These are phyloP conservation scores for Brachionus rubens DNA, from an alignment of 1,140 invertebrate genomes.

Conservation along the genomic window DNA sequence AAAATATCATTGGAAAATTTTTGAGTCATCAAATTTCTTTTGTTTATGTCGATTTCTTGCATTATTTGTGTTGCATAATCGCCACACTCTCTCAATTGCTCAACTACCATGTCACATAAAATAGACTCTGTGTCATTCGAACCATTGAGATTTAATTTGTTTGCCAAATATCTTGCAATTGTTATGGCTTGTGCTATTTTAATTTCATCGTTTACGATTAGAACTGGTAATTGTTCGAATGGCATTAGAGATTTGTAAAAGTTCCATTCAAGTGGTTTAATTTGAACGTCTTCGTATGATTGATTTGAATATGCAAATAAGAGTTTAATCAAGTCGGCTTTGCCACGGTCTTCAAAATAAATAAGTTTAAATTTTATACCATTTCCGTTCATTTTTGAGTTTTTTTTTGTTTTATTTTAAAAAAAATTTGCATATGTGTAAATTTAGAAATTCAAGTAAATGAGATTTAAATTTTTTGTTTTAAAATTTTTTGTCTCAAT, in stretches of 20 bases:
- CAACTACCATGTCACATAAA: slow-evolving; percentile 38
- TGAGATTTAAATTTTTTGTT: too few species aligned
- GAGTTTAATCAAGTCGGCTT: slow-evolving; percentile 20
- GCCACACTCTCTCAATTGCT: slow-evolving; percentile 29
- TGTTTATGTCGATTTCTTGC: slow-evolving; percentile 16
- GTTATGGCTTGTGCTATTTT: slow-evolving; percentile 11
- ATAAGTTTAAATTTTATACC: slow-evolving; percentile 2
- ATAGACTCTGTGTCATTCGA: background rate
- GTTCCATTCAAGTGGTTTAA: slow-evolving; percentile 30
- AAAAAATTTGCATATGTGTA: slow-evolving; percentile 2
- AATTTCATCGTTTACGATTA: background rate
- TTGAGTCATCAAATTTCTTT: background rate
- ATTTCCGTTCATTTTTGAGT: slow-evolving; percentile 32
- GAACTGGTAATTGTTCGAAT: slow-evolving; percentile 26
- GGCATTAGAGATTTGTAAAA: slow-evolving; percentile 16
- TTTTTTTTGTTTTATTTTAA: background rate
- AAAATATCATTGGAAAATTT: slow-evolving; percentile 24
- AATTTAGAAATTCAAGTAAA: too few species aligned
- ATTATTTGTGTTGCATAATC: slow-evolving; percentile 2
- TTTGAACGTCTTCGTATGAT: slow-evolving; percentile 9
- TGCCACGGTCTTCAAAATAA: slow-evolving; percentile 36
- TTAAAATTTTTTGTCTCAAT: too few species aligned
- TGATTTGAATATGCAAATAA: slow-evolving; percentile 6
- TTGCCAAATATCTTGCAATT: slow-evolving; percentile 20
- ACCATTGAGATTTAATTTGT: slow-evolving; percentile 20